Base-by-base conservation (phyloP, 2,797 vertebrate species). In the Danio tinwini region DNA sequence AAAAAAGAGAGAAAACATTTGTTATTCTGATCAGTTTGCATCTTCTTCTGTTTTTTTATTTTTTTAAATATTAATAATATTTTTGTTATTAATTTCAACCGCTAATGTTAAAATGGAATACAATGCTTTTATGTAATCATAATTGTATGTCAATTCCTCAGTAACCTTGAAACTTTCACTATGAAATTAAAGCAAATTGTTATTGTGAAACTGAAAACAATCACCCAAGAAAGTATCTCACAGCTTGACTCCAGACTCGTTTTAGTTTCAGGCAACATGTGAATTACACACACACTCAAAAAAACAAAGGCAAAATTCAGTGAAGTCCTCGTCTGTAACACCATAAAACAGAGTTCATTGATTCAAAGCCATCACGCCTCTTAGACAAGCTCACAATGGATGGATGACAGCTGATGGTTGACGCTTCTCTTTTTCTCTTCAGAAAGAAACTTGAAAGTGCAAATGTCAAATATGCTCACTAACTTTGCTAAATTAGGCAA, bases 141-240 rank as follows among this genome's bases (percentile, higher is more conserved):
- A 59, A 68, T 68, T 58, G 44, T 50, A 68, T 73, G 39, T 12
- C 61, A 76, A 67, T 73, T 45, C 64, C 74, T 78, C 65, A 50
- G 39, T 71, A 78, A 75, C 44, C 68, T 55, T 53, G 40, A 59
- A 71, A 19, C 40, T 73, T 82, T 75, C 49, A 74, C 29, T 47
- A n/a, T 70, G 45, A 76, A 78, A 69, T 78, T 56, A 78, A 79
- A 75, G 71, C 44, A 81, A 75, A 70, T 70, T 64, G 17, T 55
- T 62, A 52, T 69, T 55, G 13, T 55, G 74, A 76, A 65, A 44
- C 49, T 52, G 17, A 68, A 74, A 56, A 52, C 55, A 52, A 47
- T 74, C 44, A 50, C 52, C 59, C 42, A 71, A 64, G 78, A 53
- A 67, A 49, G 50, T 21, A 61, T 74, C 75, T 67, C 52, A 68